Percentiles rank a stretch among this genome's conserved stretches.
These are phyloP conservation scores for Spondyliosoma cantharus DNA, from an alignment of 2,797 vertebrate species.

Conservation along the genomic window DNA sequence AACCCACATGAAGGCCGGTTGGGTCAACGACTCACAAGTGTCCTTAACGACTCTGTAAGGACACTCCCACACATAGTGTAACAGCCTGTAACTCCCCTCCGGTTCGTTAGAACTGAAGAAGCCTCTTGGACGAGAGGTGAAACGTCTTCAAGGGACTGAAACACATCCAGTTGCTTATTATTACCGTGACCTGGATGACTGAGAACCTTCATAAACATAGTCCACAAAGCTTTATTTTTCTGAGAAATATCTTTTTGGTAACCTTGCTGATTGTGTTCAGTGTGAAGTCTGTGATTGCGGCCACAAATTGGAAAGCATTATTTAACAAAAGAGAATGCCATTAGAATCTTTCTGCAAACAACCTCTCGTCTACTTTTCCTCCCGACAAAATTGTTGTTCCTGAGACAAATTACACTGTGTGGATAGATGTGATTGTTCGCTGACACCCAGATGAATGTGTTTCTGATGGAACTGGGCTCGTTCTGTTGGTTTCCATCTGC, in stretches of 20 bases:
- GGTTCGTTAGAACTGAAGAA: no score
- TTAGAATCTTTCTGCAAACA: constrained; percentile 8
- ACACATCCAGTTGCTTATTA: not conserved
- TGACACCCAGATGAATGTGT: constrained; percentile 2
- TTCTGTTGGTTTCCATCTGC: not conserved
- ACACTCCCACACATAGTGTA: no score
- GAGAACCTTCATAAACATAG: no score
- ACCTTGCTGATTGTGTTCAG: constrained; percentile 13
- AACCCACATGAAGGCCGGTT: no score
- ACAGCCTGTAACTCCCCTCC: no score
- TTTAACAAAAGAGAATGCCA: no score
- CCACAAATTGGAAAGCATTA: not conserved
- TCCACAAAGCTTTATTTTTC: not conserved
- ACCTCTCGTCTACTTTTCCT: not conserved
- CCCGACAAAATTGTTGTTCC: not conserved
- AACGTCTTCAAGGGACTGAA: no score
- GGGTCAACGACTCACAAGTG: no score
- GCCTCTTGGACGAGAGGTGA: no score
- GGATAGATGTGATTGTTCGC: not conserved
- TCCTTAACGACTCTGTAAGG: no score
- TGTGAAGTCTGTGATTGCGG: constrained; percentile 21
- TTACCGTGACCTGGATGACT: no score
- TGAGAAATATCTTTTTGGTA: constrained; percentile 9
- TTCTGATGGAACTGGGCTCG: constrained; percentile 10
- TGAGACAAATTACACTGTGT: not conserved